phyloP scores from a whole-genome alignment of 2,888 invertebrate genomes.

The Galeopsomyia nigrocyanea region DNA sequence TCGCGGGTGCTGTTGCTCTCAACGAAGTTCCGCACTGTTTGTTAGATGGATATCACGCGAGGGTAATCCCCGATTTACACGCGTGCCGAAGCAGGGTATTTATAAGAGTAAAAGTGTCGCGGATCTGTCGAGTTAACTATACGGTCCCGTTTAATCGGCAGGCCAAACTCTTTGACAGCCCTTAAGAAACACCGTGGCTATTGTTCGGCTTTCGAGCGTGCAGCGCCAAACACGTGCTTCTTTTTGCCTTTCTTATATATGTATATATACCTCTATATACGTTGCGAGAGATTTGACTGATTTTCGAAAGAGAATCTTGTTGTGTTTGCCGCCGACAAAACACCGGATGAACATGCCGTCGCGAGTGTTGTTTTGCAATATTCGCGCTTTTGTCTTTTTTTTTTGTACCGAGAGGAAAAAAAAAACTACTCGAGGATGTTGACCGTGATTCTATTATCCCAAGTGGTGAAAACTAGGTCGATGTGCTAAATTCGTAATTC shows the following conservation, averaged over 20 bases:
- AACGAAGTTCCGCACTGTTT: neutral
- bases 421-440: no score
- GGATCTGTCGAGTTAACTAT: neutral
- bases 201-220: slow-evolving; percentile 21
- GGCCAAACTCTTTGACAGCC: slow-evolving; percentile 31
- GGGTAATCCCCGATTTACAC: neutral
- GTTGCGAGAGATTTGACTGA: neutral
- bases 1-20: neutral
- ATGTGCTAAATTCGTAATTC: no score
- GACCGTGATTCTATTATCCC: no score
- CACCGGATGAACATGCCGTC: no score
- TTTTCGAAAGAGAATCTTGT: slow-evolving; percentile 7
- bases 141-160: slow-evolving; percentile 10
- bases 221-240: neutral
- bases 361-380: no score
- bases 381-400: no score
- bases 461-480: no score
- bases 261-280: no score
- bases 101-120: no score
- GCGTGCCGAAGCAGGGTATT: neutral
- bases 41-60: no score
- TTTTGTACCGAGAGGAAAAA: no score
- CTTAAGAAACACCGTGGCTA: slow-evolving; percentile 34
- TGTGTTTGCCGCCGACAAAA: no score
- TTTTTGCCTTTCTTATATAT: slow-evolving; percentile 15